Percentiles rank a stretch among this genome's conserved stretches.
These are phyloP conservation scores for Cryptoblepharus egeriae DNA, from an alignment of 2,797 vertebrate species.

Conservation along the genomic window DNA sequence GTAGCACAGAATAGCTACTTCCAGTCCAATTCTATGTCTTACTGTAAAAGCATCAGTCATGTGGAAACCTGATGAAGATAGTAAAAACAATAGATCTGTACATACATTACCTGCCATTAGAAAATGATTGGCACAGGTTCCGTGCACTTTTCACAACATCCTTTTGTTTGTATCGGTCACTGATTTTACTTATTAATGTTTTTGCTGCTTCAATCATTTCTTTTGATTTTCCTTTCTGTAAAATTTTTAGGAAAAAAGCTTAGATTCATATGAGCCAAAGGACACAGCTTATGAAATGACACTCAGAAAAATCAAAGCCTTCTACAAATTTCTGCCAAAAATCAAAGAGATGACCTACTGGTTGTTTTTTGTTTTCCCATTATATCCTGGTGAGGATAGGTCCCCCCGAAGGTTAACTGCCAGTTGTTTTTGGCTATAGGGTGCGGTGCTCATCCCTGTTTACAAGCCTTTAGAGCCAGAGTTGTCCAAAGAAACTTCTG, in stretches of 20 bases:
- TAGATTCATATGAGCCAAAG: not conserved
- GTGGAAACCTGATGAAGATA: not conserved
- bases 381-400: too few relatives aligned
- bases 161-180: conserved; percentile 71
- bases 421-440: too few relatives aligned
- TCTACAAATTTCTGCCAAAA: not conserved
- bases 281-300: not conserved
- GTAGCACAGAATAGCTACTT: not conserved
- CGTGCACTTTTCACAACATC: conserved; percentile 41
- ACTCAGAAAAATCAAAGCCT: not conserved
- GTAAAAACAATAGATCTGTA: conserved; percentile 6
- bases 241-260: conserved; percentile 42
- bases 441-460: too few relatives aligned
- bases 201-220: conserved; percentile 67
- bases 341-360: too few relatives aligned
- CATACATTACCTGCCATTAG: conserved; percentile 64
- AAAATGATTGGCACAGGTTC: conserved; percentile 60
- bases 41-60: not conserved
- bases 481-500: too few relatives aligned
- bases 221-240: conserved; percentile 75
- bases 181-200: conserved; percentile 76
- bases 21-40: not conserved
- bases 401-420: too few relatives aligned
- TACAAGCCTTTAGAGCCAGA: too few relatives aligned
- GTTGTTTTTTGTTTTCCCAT: too few relatives aligned